Evolutionary conservation across 1,140 invertebrate genomes (phyloP).

Genomic region (Zaprionus ghesquierei): DNA sequence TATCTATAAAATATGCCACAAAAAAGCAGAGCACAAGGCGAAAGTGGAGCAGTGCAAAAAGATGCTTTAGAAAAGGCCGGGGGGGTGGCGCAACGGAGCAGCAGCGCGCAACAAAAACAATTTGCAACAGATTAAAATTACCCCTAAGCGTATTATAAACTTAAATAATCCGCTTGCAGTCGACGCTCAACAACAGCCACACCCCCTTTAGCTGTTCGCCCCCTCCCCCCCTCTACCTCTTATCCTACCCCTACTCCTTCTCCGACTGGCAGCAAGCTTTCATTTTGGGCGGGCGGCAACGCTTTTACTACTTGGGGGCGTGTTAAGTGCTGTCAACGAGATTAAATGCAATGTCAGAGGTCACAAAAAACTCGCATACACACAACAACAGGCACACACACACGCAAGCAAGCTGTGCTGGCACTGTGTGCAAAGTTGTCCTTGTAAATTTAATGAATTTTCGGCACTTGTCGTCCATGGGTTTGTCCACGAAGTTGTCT

Average conservation of each 20-base stretch:
- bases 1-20: conserved; percentile 77
- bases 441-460: conserved; percentile 81
- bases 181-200: conserved; percentile 13
- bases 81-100: neutral
- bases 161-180: conserved; percentile 75
- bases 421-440: conserved; percentile 61
- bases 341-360: conserved; percentile 81
- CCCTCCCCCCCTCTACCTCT: neutral
- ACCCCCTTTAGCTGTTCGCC: neutral
- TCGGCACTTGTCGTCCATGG: conserved; percentile 36
- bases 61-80: conserved; percentile 69
- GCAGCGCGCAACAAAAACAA: conserved; percentile 70
- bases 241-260: neutral
- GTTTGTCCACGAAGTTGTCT: neutral
- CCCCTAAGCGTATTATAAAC: conserved; percentile 82
- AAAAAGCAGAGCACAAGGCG: conserved; percentile 40
- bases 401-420: conserved; percentile 1
- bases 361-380: conserved; percentile 46
- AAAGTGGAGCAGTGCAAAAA: conserved; percentile 25
- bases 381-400: neutral
- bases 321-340: conserved; percentile 80
- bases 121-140: conserved; percentile 82
- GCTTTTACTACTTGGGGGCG: conserved; percentile 68
- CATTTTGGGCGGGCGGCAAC: conserved; percentile 23
- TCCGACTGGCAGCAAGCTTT: conserved; percentile 20